phyloP scores from a whole-genome alignment of 2,888 invertebrate genomes.

The Stegana nigrithorax region DNA sequence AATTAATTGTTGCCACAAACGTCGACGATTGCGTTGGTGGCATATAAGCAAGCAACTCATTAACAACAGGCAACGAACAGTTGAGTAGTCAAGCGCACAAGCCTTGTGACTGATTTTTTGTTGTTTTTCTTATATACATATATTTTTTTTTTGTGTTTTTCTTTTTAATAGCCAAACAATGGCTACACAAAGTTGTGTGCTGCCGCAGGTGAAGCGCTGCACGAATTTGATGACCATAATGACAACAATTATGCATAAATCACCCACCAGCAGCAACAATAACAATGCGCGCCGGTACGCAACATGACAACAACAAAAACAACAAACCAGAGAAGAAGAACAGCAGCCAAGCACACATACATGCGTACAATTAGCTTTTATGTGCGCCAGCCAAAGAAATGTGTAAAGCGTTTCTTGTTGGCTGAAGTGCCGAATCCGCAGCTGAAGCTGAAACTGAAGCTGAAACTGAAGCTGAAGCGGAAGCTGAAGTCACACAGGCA shows the following conservation, averaged over 20 bases:
- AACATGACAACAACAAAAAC: not conserved
- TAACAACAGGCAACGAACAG: too few species aligned
- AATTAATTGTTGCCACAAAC: slow-evolving; percentile 36
- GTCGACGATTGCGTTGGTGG: not conserved
- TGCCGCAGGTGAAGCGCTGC: slow-evolving; percentile 21
- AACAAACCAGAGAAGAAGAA: not conserved
- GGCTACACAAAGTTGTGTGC: not conserved
- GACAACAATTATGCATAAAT: slow-evolving; percentile 64
- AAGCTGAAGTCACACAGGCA: not conserved
- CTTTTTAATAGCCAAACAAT: not conserved
- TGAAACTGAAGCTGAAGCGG: too few species aligned
- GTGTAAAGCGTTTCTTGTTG: not conserved
- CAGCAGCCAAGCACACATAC: slow-evolving; percentile 35
- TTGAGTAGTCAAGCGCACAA: too few species aligned
- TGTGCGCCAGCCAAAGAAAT: slow-evolving; percentile 31
- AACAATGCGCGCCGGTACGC: too few species aligned
- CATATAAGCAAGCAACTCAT: not conserved
- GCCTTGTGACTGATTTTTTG: too few species aligned
- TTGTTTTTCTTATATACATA: too few species aligned
- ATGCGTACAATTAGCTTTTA: slow-evolving; percentile 63
- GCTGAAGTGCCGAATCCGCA: too few species aligned
- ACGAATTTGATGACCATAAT: slow-evolving; percentile 57
- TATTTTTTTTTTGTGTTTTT: slow-evolving; percentile 9
- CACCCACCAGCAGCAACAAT: slow-evolving; percentile 39
- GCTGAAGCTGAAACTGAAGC: too few species aligned